Percentiles rank a stretch among this genome's conserved stretches.
phyloP scores from a whole-genome alignment of 2,888 invertebrate species.

The Idaea straminata region DNA sequence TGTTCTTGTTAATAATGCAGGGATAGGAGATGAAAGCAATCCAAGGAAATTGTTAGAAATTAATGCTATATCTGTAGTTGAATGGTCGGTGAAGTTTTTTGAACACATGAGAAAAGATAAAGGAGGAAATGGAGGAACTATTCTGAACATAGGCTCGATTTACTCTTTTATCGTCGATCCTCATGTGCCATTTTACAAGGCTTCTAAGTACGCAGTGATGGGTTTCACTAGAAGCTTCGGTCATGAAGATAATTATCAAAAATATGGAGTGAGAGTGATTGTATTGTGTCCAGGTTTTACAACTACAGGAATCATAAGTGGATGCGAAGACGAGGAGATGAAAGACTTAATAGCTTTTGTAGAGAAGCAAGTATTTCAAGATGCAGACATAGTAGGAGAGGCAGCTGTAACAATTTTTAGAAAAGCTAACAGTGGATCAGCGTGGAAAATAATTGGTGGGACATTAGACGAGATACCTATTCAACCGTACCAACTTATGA shows the following conservation, averaged over 20 bases:
- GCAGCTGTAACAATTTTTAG: background rate
- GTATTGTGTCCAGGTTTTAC: conserved; percentile 74
- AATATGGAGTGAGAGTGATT: conserved; percentile 66
- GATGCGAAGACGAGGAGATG: background rate
- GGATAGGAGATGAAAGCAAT: conserved; percentile 41
- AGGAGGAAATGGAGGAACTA: conserved; percentile 78
- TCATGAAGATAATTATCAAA: conserved; percentile 53
- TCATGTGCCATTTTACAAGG: conserved; percentile 58
- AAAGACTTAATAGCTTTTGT: background rate
- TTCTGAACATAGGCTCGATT: conserved; percentile 77
- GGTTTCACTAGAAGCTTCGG: conserved; percentile 68
- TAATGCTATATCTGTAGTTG: conserved; percentile 45
- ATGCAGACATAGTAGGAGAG: background rate
- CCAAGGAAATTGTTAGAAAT: conserved; percentile 38
- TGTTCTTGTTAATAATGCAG: conserved; percentile 64
- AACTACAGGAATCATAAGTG: conserved; percentile 3
- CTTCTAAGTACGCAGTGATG: conserved; percentile 58
- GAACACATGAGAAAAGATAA: conserved; percentile 16
- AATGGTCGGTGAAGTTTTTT: conserved; percentile 39
- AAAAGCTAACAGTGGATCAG: background rate
- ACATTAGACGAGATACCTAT: background rate
- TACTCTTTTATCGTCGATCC: conserved; percentile 70
- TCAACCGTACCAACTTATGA: background rate
- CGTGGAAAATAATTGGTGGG: background rate
- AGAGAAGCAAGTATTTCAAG: background rate